Evolutionary conservation across 1,140 invertebrate species (phyloP).

Genomic region (Drosophila melanica): DNA sequence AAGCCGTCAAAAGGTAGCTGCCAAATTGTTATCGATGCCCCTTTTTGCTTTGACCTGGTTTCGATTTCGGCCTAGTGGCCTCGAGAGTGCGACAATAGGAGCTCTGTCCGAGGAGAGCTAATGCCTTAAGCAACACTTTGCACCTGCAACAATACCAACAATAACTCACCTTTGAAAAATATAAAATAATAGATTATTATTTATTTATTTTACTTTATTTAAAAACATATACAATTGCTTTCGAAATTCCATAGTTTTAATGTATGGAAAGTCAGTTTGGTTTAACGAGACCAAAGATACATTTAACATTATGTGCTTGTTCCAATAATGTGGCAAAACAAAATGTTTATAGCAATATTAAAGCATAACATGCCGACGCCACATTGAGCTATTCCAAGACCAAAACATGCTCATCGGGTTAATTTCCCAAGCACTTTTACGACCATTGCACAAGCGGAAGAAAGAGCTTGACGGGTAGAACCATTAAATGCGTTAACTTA

Average conservation of each 20-base stretch:
- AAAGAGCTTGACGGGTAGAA: conserved; percentile 52
- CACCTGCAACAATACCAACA: neutral
- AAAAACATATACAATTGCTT: no score
- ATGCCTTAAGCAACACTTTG: no score
- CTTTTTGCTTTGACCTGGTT: conserved; percentile 65
- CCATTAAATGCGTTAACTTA: conserved; percentile 68
- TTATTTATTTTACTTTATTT: no score
- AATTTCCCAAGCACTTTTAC: conserved; percentile 49
- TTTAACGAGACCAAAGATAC: no score
- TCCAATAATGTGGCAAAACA: no score
- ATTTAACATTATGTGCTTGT: no score
- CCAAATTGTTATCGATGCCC: conserved; percentile 11
- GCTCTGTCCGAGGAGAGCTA: neutral
- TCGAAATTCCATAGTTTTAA: no score
- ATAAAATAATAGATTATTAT: no score
- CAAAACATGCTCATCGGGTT: conserved; percentile 30
- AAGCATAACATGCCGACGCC: conserved; percentile 18
- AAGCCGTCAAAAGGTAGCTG: conserved; percentile 75
- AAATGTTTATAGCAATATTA: neutral
- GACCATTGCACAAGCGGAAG: conserved; percentile 40
- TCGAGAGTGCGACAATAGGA: neutral
- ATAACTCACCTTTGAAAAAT: no score
- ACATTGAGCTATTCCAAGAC: conserved; percentile 2
- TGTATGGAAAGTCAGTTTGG: no score
- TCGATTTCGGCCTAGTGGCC: conserved; percentile 33